Evolutionary conservation across 2,888 invertebrate species (phyloP).

Genomic region (Stratiomys singularior): DNA sequence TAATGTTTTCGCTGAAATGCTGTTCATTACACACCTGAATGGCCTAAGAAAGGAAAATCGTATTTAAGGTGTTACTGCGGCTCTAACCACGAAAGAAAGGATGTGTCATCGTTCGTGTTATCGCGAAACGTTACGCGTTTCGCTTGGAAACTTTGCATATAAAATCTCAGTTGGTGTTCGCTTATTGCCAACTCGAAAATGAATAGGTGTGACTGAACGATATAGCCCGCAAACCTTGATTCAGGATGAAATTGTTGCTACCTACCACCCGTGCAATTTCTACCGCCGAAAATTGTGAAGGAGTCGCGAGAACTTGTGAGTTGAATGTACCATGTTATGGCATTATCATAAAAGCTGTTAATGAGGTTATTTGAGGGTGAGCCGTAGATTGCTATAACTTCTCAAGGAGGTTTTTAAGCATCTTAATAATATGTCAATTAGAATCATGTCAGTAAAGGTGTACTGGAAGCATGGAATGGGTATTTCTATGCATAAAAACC

Average conservation of each 20-base stretch:
- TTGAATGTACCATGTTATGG: slow-evolving; percentile 21
- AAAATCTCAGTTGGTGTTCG: slow-evolving; percentile 34
- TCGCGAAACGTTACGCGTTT: slow-evolving; percentile 3
- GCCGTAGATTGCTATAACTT: slow-evolving; percentile 28
- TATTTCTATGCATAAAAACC: too few species aligned
- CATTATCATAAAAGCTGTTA: slow-evolving; percentile 36
- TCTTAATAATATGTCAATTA: slow-evolving; percentile 42
- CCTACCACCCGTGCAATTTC: not conserved
- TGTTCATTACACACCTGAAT: not conserved
- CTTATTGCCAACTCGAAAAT: slow-evolving; percentile 37
- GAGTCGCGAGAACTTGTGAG: not conserved
- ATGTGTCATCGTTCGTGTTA: slow-evolving; percentile 6
- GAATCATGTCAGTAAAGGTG: not conserved
- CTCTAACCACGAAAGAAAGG: not conserved
- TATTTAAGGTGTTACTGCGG: not conserved
- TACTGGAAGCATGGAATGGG: too few species aligned
- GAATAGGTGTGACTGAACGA: slow-evolving; percentile 14
- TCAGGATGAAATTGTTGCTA: not conserved
- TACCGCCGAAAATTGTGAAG: not conserved
- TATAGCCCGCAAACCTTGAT: not conserved
- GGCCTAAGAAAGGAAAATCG: not conserved
- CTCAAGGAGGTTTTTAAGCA: slow-evolving; percentile 5
- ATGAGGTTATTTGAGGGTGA: slow-evolving; percentile 37
- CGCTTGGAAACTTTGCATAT: slow-evolving; percentile 17
- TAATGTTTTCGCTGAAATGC: not conserved